Evolutionary conservation across 2,888 invertebrate species (phyloP).

Genomic region (Molorchus minor): DNA sequence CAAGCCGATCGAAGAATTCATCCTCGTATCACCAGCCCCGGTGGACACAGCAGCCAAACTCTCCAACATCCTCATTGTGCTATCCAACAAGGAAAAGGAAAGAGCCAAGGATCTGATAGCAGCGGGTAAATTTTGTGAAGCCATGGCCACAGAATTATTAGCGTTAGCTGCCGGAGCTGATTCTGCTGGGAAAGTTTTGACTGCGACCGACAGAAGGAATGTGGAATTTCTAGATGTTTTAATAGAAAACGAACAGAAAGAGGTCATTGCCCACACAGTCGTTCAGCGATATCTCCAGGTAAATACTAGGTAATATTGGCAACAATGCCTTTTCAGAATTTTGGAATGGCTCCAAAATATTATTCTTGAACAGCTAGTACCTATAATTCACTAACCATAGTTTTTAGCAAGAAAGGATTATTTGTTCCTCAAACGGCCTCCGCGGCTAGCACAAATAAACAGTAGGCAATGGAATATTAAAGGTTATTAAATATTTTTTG

Average conservation of each 20-base stretch:
- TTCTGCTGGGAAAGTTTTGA: slow-evolving; percentile 92
- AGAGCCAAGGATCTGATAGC: slow-evolving; percentile 95
- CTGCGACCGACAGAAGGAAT: slow-evolving; percentile 93
- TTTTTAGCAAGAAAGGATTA: too few species aligned
- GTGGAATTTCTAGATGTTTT: slow-evolving; percentile 95
- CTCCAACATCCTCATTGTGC: slow-evolving; percentile 86
- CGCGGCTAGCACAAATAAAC: too few species aligned
- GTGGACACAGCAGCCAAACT: slow-evolving; percentile 98
- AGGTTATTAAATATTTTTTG: neutral
- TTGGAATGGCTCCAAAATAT: too few species aligned
- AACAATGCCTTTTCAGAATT: neutral
- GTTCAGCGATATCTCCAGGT: slow-evolving; percentile 96
- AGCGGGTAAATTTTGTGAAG: slow-evolving; percentile 95
- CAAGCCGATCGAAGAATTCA: slow-evolving; percentile 96
- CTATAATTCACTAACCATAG: too few species aligned
- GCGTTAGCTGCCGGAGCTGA: slow-evolving; percentile 94
- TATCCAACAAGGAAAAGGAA: slow-evolving; percentile 97
- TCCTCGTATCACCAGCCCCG: slow-evolving; percentile 98
- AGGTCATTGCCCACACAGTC: slow-evolving; percentile 96
- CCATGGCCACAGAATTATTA: slow-evolving; percentile 95
- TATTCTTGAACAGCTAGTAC: neutral
- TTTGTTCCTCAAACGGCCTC: too few species aligned
- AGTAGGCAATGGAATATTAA: too few species aligned
- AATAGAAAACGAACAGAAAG: slow-evolving; percentile 98
- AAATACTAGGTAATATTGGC: slow-evolving; percentile 67